Percentiles rank a stretch among this genome's conserved stretches.
Conservation (phyloP, 92 coral and sea anemone genomes). For the Paramuricea clavata region DNA sequence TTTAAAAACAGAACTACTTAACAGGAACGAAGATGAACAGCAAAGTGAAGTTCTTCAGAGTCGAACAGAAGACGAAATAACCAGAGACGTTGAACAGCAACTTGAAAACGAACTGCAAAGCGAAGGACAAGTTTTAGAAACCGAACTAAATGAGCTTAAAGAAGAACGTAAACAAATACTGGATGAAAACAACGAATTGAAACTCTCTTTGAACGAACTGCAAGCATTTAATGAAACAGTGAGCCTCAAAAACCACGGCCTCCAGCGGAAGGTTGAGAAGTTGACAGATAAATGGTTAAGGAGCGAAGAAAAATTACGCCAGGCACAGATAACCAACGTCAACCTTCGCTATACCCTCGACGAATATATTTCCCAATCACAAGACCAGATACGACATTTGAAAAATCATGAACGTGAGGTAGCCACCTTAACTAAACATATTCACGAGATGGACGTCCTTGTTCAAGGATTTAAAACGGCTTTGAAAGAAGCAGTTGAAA, state of each 20-base stretch:
- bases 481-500: neutral
- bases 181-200: neutral
- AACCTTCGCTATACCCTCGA: constrained; percentile 19
- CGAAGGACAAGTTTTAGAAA: neutral
- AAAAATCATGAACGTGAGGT: constrained; percentile 21
- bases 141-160: neutral
- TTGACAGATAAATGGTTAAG: constrained; percentile 7
- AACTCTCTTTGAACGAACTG: neutral
- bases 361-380: constrained; percentile 20
- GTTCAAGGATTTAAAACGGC: neutral
- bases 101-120: constrained; percentile 1
- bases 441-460: constrained; percentile 30
- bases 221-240: neutral
- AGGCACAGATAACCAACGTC: constrained; percentile 3
- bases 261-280: neutral
- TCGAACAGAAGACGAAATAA: neutral
- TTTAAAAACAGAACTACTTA: neutral
- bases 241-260: neutral
- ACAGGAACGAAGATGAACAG: neutral
- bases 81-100: neutral
- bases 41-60: neutral
- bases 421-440: constrained; percentile 11
- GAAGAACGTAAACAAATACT: neutral
- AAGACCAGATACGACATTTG: neutral
- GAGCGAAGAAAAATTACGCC: constrained; percentile 13